Percentiles rank a stretch among this genome's conserved stretches.
Evolutionary conservation across 2,888 invertebrate genomes (phyloP).

Genomic region (Tribolium freemani): DNA sequence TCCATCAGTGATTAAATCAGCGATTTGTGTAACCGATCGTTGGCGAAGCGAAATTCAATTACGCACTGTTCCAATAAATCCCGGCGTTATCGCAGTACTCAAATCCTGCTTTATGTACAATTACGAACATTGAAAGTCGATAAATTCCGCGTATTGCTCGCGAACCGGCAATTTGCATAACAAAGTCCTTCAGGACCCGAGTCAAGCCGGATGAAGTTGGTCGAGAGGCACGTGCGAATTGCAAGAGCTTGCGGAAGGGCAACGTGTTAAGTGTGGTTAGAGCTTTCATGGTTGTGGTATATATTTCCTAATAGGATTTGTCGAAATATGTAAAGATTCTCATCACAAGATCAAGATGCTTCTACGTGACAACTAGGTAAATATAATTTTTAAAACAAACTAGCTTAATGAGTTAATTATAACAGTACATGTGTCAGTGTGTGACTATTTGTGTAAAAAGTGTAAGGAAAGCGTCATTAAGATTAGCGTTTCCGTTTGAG

Average conservation of each 20-base stretch:
- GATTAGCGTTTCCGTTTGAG: not conserved
- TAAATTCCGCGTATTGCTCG: not conserved
- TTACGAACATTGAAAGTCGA: not conserved
- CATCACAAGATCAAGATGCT: not conserved
- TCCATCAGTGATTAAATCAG: slow-evolving; percentile 25
- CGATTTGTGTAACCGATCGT: not conserved
- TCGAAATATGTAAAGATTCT: not conserved
- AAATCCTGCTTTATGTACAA: not conserved
- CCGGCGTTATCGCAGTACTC: not conserved
- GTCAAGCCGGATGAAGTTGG: not conserved
- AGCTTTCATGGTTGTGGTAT: not conserved
- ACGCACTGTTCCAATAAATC: slow-evolving; percentile 6
- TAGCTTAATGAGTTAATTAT: not conserved
- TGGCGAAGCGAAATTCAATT: slow-evolving; percentile 20
- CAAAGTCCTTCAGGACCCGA: slow-evolving; percentile 3
- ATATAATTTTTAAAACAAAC: not conserved
- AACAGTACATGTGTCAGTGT: not conserved
- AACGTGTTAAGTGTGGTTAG: not conserved
- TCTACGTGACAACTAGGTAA: not conserved
- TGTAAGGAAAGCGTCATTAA: not conserved
- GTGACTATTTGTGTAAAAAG: not conserved
- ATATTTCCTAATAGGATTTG: too few relatives aligned
- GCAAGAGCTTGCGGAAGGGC: not conserved
- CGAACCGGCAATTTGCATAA: slow-evolving; percentile 1
- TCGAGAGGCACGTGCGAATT: not conserved